phyloP scores from a whole-genome alignment of 2,113 vertebrate species.

The Gnathonemus echidnorhynchus region DNA sequence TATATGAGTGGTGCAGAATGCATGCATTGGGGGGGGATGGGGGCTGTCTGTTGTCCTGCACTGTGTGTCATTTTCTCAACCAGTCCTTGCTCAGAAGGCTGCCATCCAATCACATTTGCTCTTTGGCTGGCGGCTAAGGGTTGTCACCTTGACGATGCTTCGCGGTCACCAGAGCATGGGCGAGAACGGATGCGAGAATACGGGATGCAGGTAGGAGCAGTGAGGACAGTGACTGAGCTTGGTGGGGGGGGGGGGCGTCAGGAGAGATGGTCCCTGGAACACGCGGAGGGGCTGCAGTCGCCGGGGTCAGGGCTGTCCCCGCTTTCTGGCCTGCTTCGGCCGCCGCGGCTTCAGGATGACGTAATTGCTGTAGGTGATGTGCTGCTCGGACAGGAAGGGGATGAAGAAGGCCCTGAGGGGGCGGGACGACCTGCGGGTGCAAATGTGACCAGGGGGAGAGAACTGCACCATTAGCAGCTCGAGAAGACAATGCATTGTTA shows the following conservation, averaged over 20 bases:
- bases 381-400: conserved; percentile 68
- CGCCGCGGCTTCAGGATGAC: conserved; percentile 71
- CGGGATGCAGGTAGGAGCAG: background rate
- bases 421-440: conserved; percentile 63
- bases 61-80: background rate
- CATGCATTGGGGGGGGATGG: background rate
- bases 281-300: background rate
- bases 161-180: background rate
- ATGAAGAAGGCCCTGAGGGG: conserved; percentile 74
- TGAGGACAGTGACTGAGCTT: background rate
- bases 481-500: background rate
- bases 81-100: background rate
- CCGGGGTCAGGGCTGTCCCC: conserved; percentile 36
- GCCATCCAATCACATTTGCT: background rate
- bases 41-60: background rate
- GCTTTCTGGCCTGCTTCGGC: conserved; percentile 57
- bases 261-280: background rate
- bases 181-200: background rate
- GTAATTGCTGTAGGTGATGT: conserved; percentile 68
- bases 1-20: background rate
- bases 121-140: background rate
- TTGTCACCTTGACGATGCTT: background rate
- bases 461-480: background rate
- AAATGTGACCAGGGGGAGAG: background rate
- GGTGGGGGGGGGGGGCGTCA: background rate